Conservation (phyloP, 2,113 vertebrate species). For the Gymnobelideus leadbeateri region DNA sequence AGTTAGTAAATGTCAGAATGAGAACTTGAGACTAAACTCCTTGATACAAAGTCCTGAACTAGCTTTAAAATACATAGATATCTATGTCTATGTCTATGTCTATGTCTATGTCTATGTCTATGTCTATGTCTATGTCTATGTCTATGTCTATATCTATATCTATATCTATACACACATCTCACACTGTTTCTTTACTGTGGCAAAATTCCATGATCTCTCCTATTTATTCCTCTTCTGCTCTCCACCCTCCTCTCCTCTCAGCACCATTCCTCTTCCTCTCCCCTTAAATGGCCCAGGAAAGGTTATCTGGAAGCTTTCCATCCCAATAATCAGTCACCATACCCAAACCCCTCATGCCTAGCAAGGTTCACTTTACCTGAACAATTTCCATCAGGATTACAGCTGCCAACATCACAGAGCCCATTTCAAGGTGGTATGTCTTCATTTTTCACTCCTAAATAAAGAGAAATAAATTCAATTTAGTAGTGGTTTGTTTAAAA, state of each 20-base stretch:
- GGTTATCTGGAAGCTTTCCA: constrained; percentile 1
- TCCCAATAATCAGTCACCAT: background rate
- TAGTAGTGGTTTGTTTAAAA: constrained; percentile 5
- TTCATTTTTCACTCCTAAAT: constrained; percentile 78
- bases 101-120: too few species aligned
- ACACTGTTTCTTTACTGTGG: background rate
- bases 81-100: too few species aligned
- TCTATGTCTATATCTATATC: too few species aligned
- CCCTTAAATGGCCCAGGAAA: constrained; percentile 10
- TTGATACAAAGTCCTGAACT: background rate
- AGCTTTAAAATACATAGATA: too few species aligned
- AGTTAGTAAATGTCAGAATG: background rate
- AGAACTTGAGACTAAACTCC: background rate
- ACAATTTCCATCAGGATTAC: constrained; percentile 67
- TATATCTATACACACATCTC: too few species aligned
- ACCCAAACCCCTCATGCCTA: constrained; percentile 48
- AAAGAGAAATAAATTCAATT: constrained; percentile 62
- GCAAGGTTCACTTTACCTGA: constrained; percentile 72
- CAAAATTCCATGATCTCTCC: background rate
- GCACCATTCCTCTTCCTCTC: background rate
- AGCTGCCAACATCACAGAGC: constrained; percentile 66
- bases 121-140: too few species aligned
- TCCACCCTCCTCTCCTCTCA: background rate
- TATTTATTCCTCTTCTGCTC: constrained; percentile 11
- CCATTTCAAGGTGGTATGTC: constrained; percentile 66